Conservation (phyloP, 2,797 vertebrate genomes). For the Meda fulgida region DNA sequence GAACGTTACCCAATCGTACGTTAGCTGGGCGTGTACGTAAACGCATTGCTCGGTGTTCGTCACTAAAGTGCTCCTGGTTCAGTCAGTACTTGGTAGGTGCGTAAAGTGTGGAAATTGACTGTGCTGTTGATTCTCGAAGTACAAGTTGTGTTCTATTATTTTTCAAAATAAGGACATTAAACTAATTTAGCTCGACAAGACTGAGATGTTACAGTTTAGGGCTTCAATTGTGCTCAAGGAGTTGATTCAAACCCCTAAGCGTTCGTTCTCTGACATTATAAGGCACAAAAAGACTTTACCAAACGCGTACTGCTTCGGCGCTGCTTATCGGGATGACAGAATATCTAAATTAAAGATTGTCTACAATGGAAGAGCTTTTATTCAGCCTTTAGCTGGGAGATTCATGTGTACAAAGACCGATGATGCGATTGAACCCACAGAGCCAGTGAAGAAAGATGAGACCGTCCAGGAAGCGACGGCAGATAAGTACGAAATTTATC, state of each 20-base stretch:
- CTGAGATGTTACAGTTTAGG: conserved; percentile 89
- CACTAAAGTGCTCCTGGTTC: background rate
- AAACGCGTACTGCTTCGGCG: conserved; percentile 58
- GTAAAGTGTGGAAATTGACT: background rate
- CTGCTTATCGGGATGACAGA: conserved; percentile 61
- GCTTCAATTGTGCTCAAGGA: conserved; percentile 82
- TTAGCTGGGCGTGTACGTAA: conserved; percentile 20
- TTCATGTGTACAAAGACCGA: conserved; percentile 75
- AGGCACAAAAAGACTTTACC: conserved; percentile 64
- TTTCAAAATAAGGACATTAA: conserved; percentile 44
- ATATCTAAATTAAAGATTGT: conserved; percentile 56
- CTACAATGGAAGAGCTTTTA: conserved; percentile 53
- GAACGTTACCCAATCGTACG: conserved; percentile 12
- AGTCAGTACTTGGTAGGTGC: background rate
- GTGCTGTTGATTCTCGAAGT: background rate
- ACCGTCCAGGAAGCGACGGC: conserved; percentile 49
- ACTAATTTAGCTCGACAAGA: conserved; percentile 65
- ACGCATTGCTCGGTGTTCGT: background rate
- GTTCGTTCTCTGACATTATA: conserved; percentile 62
- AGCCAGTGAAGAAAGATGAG: conserved; percentile 72
- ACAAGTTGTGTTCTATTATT: background rate
- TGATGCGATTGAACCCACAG: conserved; percentile 65
- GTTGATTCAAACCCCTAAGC: conserved; percentile 77
- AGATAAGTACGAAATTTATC: conserved; percentile 72
- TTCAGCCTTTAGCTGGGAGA: conserved; percentile 57